These are phyloP conservation scores for Helicoverpa assulta DNA, from an alignment of 2,888 invertebrate genomes.

Conservation along the genomic window DNA sequence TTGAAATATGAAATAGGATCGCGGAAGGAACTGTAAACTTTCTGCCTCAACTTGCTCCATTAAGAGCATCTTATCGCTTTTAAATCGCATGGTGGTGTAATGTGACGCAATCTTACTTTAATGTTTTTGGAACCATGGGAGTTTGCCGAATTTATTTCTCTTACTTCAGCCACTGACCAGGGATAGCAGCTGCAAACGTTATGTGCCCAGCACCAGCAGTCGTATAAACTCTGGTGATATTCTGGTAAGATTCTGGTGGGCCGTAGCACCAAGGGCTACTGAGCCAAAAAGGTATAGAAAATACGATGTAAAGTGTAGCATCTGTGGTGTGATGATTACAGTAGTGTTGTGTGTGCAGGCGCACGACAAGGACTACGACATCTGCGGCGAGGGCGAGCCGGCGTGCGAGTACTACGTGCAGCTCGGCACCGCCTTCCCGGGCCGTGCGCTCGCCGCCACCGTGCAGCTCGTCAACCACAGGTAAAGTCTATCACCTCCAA, in stretches of 20 bases:
- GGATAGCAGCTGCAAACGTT: no score
- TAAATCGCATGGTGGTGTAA: not conserved
- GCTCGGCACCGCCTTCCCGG: constrained; percentile 79
- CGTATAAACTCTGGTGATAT: no score
- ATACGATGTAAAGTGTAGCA: no score
- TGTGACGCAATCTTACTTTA: no score
- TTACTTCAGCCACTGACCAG: no score
- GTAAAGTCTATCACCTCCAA: constrained; percentile 51
- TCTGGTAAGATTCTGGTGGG: no score
- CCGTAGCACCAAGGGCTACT: no score
- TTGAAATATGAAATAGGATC: constrained; percentile 6
- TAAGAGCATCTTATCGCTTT: constrained; percentile 4
- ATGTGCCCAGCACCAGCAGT: no score
- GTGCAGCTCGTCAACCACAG: constrained; percentile 78
- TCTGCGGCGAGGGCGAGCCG: constrained; percentile 76
- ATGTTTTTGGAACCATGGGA: no score
- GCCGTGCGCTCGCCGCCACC: constrained; percentile 68
- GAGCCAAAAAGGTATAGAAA: no score
- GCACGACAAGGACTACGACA: constrained; percentile 80
- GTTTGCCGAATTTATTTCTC: no score
- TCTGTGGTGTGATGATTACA: no score
- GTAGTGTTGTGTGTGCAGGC: constrained; percentile 65
- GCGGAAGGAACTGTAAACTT: not conserved
- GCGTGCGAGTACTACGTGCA: constrained; percentile 78
- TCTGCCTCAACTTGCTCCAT: not conserved